Conservation (phyloP, 1,140 invertebrate genomes). For the Sogatella furcifera region DNA sequence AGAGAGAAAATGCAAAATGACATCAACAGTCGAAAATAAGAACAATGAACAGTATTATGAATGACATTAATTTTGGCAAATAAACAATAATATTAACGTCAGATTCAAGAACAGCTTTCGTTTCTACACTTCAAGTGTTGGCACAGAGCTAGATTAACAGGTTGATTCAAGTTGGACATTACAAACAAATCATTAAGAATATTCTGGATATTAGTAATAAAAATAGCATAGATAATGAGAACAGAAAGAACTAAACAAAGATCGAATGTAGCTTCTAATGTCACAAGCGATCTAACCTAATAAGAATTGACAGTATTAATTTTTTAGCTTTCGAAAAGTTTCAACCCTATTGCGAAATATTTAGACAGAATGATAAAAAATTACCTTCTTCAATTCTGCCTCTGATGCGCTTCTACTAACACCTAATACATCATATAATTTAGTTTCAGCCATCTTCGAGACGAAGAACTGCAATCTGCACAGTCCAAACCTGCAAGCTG, state of each 20-base stretch:
- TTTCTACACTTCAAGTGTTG: too few relatives aligned
- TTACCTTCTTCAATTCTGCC: constrained; percentile 81
- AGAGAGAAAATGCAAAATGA: too few relatives aligned
- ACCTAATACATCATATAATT: constrained; percentile 73
- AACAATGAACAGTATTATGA: background rate
- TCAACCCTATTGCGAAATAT: too few relatives aligned
- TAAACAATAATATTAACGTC: background rate
- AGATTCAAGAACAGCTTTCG: background rate
- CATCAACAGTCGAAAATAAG: too few relatives aligned
- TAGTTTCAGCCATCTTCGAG: constrained; percentile 15
- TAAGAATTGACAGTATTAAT: background rate
- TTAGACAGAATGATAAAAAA: constrained; percentile 9
- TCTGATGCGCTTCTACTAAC: constrained; percentile 63
- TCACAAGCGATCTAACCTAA: constrained; percentile 2
- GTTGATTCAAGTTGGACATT: too few relatives aligned
- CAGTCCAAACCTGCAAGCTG: too few relatives aligned
- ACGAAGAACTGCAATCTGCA: too few relatives aligned
- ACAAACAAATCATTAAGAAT: too few relatives aligned
- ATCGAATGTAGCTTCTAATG: constrained; percentile 1
- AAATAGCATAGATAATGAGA: background rate
- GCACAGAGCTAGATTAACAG: too few relatives aligned
- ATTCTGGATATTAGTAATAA: too few relatives aligned
- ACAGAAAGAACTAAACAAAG: background rate
- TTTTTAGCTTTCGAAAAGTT: background rate
- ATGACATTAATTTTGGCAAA: background rate